A percentile compares a stretch with the other conserved stretches of the same genome.
Evolutionary conservation across 2,113 vertebrate genomes (phyloP).

Genomic region (Podiceps cristatus): DNA sequence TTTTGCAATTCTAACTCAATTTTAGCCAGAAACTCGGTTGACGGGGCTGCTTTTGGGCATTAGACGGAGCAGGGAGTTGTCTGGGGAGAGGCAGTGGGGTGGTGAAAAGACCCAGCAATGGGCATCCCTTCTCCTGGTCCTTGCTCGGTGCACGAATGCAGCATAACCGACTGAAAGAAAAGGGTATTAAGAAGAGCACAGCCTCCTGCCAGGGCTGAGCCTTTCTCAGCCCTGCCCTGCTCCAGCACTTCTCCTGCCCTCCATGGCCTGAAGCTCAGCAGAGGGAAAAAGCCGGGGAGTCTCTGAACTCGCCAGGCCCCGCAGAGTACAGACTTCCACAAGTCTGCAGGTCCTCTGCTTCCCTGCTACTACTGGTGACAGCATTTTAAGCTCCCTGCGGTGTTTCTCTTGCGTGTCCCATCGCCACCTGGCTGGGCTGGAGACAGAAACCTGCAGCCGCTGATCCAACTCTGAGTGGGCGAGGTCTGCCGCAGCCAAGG

Average conservation of each 20-base stretch:
- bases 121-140: background rate
- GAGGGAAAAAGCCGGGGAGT: background rate
- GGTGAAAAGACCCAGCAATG: background rate
- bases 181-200: background rate
- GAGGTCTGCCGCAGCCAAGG: background rate
- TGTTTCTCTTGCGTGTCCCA: background rate
- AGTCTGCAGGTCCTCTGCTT: background rate
- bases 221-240: background rate
- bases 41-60: background rate
- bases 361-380: background rate
- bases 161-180: background rate
- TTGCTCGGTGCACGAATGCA: background rate
- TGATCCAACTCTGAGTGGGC: background rate
- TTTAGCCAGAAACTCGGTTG: accelerated
- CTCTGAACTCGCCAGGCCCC: background rate
- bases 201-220: background rate
- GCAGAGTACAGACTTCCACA: background rate
- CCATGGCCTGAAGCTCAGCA: accelerated
- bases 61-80: too few species aligned
- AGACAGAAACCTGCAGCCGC: background rate
- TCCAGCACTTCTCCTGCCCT: background rate
- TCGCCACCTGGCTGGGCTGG: background rate
- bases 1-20: background rate
- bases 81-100: accelerated
- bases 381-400: background rate